phyloP scores from a whole-genome alignment of 1,140 invertebrate genomes.

The Aphidius ervi region DNA sequence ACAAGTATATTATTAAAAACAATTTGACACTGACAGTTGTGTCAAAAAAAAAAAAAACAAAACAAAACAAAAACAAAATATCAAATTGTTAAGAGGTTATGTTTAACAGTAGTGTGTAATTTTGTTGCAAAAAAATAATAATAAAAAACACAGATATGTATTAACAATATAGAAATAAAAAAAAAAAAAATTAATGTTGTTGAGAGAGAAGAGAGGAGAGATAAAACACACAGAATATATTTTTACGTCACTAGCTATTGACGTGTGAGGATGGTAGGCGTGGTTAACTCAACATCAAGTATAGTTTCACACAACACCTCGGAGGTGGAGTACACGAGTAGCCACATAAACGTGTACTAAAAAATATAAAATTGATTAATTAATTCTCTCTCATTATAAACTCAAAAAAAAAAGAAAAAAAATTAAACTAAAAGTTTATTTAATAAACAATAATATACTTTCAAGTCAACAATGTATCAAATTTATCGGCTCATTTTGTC shows the following conservation, averaged over 20 bases:
- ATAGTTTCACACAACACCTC: slow-evolving; percentile 7
- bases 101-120: neutral
- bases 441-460: neutral
- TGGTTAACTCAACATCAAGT: slow-evolving; percentile 22
- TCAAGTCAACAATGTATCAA: too few relatives aligned
- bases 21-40: too few relatives aligned
- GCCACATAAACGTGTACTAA: neutral
- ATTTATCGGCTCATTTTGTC: too few relatives aligned
- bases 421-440: neutral
- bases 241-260: slow-evolving; percentile 33
- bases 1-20: too few relatives aligned
- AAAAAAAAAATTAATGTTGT: slow-evolving; percentile 1
- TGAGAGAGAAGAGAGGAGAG: neutral
- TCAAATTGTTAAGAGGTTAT: neutral
- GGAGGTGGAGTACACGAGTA: slow-evolving; percentile 8
- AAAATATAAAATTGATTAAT: neutral
- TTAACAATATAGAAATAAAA: neutral
- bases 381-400: slow-evolving; percentile 1
- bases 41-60: too few relatives aligned
- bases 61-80: too few relatives aligned
- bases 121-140: neutral
- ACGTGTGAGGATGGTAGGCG: slow-evolving; percentile 31
- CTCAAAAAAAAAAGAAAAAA: neutral
- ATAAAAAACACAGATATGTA: slow-evolving; percentile 3
- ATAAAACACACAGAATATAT: neutral